Conservation (phyloP, 2,888 invertebrate species). For the Cryptophagus acutangulus region DNA sequence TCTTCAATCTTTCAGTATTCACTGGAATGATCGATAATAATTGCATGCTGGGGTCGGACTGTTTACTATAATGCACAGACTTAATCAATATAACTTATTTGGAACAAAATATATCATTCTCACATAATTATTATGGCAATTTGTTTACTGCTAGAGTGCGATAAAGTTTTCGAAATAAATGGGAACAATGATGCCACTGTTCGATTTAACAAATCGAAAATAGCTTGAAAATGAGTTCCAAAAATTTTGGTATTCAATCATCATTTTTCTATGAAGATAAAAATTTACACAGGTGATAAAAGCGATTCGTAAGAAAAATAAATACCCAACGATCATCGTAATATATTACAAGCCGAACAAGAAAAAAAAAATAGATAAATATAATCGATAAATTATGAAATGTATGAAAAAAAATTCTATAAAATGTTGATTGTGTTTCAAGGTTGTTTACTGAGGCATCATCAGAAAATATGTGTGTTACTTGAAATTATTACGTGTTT, state of each 20-base stretch:
- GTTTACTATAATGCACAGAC: constrained; percentile 14
- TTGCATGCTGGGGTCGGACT: constrained; percentile 12
- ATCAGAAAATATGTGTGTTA: background rate
- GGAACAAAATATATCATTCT: constrained; percentile 9
- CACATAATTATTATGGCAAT: constrained; percentile 4
- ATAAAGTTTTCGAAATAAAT: constrained; percentile 2
- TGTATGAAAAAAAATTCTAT: too few relatives aligned
- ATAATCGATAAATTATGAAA: too few relatives aligned
- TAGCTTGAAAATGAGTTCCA: too few relatives aligned
- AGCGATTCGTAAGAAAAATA: too few relatives aligned
- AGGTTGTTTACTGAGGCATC: background rate
- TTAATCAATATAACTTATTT: constrained; percentile 8
- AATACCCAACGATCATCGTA: too few relatives aligned
- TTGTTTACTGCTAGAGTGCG: constrained; percentile 2
- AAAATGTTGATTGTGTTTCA: too few relatives aligned
- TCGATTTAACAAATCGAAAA: background rate
- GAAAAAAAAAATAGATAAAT: too few relatives aligned
- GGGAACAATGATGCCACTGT: constrained; percentile 5
- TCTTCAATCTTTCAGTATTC: too few relatives aligned
- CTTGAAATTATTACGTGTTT: background rate
- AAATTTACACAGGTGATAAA: too few relatives aligned
- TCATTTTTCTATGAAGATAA: too few relatives aligned
- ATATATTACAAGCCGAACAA: too few relatives aligned
- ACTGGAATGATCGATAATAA: background rate
- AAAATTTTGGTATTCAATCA: too few relatives aligned